These are phyloP conservation scores for Taurulus bubalis DNA, from an alignment of 2,113 vertebrate species.

Conservation along the genomic window DNA sequence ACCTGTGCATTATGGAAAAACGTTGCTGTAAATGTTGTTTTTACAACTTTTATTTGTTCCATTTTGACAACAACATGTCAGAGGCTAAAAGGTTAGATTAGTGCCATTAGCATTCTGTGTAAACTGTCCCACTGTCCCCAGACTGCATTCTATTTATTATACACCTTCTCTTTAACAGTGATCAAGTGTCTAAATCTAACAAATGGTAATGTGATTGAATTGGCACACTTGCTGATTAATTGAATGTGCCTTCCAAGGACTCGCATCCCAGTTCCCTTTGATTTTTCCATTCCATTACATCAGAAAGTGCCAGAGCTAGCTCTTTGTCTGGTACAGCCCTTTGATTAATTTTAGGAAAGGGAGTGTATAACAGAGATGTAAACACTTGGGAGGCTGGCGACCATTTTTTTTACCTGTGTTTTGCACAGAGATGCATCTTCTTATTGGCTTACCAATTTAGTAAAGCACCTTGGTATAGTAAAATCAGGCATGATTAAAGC, in stretches of 20 bases:
- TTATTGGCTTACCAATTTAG: background rate
- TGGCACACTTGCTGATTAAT: background rate
- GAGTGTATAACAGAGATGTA: background rate
- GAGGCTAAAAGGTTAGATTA: background rate
- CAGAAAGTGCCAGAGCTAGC: fast-evolving
- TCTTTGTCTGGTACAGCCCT: background rate
- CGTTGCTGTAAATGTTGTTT: background rate
- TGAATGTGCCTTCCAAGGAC: background rate
- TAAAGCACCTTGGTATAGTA: background rate
- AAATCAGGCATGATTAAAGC: background rate
- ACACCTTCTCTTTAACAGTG: background rate
- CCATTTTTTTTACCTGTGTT: background rate
- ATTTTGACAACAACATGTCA: background rate
- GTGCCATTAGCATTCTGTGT: background rate
- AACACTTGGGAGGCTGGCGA: background rate
- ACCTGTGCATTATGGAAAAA: slow-evolving; percentile 49
- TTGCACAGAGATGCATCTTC: background rate
- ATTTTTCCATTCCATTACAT: background rate
- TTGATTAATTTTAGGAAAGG: background rate
- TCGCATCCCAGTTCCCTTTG: background rate
- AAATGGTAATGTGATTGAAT: background rate
- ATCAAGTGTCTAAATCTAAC: background rate
- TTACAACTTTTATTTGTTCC: background rate
- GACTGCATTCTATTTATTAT: background rate
- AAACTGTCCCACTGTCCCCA: background rate